Percentiles rank a stretch among this genome's conserved stretches.
Evolutionary conservation across 2,113 vertebrate species (phyloP).

Genomic region (human): GRCh38 chr18:13054501-13055000

Average conservation of each 20-base stretch:
- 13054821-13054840: not conserved
- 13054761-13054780: not conserved
- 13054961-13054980: not conserved
- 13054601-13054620: not conserved
- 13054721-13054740: not conserved
- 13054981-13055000: not conserved
- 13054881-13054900: not conserved
- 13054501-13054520: not conserved
- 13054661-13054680: not conserved
- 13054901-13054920: not conserved
- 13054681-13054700: not conserved
- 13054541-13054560: not conserved
- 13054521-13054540: not conserved
- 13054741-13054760: constrained; percentile 44
- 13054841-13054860: not conserved
- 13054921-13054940: not conserved
- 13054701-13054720: not conserved
- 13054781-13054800: not conserved
- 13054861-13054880: not conserved
- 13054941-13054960: not conserved
- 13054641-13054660: not conserved
- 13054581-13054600: not conserved
- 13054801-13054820: not conserved
- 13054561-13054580: not conserved
- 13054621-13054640: not conserved